These are phyloP conservation scores for Andrena bucephala DNA, from an alignment of 2,888 invertebrate genomes.

Conservation along the genomic window DNA sequence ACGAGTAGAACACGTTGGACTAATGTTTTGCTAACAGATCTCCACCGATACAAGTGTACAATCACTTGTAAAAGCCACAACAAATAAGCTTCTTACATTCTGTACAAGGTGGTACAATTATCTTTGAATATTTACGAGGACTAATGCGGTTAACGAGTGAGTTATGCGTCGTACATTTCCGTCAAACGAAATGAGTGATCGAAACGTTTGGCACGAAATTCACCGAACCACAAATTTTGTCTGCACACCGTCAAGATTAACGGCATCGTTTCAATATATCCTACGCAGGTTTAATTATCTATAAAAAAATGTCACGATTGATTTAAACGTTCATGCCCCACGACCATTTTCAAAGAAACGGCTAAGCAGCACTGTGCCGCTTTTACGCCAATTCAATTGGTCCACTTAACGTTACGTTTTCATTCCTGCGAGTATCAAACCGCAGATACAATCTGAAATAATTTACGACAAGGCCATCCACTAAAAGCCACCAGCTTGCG, in stretches of 20 bases:
- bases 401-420: conserved; percentile 44
- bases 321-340: conserved; percentile 4
- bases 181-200: neutral
- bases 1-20: no score
- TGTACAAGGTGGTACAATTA: neutral
- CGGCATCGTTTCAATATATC: conserved; percentile 3
- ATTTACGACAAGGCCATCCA: conserved; percentile 34
- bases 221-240: neutral
- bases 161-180: neutral
- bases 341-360: conserved; percentile 15
- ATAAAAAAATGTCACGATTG: conserved; percentile 8
- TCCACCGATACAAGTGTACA: no score
- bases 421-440: conserved; percentile 17
- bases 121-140: conserved; percentile 4
- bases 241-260: neutral
- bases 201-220: conserved; percentile 39
- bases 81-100: no score
- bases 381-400: conserved; percentile 54
- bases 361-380: conserved; percentile 29
- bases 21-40: no score
- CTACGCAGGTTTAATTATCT: conserved; percentile 5
- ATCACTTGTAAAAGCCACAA: no score
- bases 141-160: neutral
- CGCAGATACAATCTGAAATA: conserved; percentile 22
- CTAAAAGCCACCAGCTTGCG: neutral